A percentile compares a stretch with the other conserved stretches of the same genome.
Evolutionary conservation across 2,797 vertebrate species (phyloP).

Genomic region (Clamator glandarius): DNA sequence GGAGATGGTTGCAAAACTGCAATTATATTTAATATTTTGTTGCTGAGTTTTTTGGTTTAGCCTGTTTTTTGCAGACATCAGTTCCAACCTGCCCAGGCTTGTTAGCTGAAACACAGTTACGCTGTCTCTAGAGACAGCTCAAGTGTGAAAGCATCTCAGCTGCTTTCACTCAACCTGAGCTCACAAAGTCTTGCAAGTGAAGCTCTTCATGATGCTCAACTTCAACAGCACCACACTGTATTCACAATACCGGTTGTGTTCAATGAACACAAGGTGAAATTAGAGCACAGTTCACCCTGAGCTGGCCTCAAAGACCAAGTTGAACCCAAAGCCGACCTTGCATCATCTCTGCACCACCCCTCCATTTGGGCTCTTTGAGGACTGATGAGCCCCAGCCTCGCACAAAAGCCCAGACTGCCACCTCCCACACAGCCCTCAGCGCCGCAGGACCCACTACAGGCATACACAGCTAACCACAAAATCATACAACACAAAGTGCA

Average conservation of each 20-base stretch:
- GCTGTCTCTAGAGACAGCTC: not conserved
- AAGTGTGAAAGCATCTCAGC: not conserved
- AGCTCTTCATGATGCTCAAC: not conserved
- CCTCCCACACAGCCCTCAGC: not conserved
- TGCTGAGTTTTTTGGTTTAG: not conserved
- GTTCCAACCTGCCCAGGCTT: not conserved
- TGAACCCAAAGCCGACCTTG: not conserved
- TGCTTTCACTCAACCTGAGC: not conserved
- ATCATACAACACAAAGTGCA: not conserved
- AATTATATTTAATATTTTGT: not conserved
- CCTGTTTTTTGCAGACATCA: not conserved
- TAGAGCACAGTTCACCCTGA: not conserved
- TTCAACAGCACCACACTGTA: not conserved
- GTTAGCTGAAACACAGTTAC: not conserved
- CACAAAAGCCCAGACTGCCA: not conserved
- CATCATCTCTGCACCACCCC: not conserved
- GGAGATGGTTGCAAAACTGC: not conserved
- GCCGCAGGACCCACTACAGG: not conserved
- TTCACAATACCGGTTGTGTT: not conserved
- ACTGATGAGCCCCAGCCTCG: fast-evolving
- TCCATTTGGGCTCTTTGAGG: not conserved
- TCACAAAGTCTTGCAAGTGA: not conserved
- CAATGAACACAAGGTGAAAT: not conserved
- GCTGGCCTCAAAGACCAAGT: not conserved
- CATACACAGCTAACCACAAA: not conserved